A percentile compares a stretch with the other conserved stretches of the same genome.
Conservation (phyloP, 2,888 invertebrate species). For the Sthenelais limicola region DNA sequence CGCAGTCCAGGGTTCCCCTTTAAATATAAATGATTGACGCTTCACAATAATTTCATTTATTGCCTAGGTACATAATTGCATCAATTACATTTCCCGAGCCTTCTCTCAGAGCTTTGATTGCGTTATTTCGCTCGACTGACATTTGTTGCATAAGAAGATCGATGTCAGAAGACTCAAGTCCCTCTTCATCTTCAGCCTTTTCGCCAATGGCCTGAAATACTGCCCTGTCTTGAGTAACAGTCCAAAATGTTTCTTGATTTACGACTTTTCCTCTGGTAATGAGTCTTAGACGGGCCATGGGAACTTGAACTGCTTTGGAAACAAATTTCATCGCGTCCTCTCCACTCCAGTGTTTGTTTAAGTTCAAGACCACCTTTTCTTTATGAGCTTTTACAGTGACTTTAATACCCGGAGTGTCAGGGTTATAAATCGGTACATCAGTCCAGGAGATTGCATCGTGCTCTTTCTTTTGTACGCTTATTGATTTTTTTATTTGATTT, state of each 20-base stretch:
- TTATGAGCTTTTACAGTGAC: slow-evolving; percentile 59
- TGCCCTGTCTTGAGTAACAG: slow-evolving; percentile 50
- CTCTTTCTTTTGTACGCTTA: neutral
- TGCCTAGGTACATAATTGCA: slow-evolving; percentile 57
- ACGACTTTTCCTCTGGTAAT: slow-evolving; percentile 62
- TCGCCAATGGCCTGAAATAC: slow-evolving; percentile 63
- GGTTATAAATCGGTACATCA: slow-evolving; percentile 55
- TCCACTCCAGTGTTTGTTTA: slow-evolving; percentile 58
- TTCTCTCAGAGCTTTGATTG: slow-evolving; percentile 56
- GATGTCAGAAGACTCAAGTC: slow-evolving; percentile 58
- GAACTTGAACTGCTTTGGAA: slow-evolving; percentile 54
- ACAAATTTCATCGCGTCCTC: slow-evolving; percentile 55
- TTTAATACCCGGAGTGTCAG: slow-evolving; percentile 44
- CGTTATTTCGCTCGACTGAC: slow-evolving; percentile 58
- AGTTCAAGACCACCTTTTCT: slow-evolving; percentile 54
- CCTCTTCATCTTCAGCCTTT: slow-evolving; percentile 55
- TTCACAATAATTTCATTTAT: slow-evolving; percentile 26
- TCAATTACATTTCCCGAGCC: slow-evolving; percentile 55
- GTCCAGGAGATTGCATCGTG: slow-evolving; percentile 41
- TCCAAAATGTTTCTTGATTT: neutral
- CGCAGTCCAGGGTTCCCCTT: neutral
- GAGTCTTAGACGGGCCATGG: slow-evolving; percentile 60
- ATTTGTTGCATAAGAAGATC: slow-evolving; percentile 60
- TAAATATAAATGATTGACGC: neutral
- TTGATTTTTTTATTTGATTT: neutral